Evolutionary conservation across 2,113 vertebrate genomes (phyloP), one percentile per base, ranked within the genome.

Genomic region (Cyprinodon brontotheroides): DNA sequence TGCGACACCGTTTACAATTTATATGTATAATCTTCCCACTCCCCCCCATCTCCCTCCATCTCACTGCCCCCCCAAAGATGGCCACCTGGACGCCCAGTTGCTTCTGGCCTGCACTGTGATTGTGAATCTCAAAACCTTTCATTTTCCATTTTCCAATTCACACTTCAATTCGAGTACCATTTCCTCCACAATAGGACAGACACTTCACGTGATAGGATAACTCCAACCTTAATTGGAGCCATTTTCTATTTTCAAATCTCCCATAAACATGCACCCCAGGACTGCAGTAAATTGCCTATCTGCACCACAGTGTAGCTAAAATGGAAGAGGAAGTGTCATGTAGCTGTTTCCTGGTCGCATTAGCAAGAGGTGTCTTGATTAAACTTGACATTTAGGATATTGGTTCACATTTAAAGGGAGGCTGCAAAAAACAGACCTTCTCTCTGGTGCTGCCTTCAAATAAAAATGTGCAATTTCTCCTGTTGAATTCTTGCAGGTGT

Each of bases 1-100:
- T 85, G 92, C 93, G 93, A 95, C 95, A 95, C 94, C 95, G 93
- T 97, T 97, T 97, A 96, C 96, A 95, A 96, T 96, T 95, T 96
- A 95, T 97, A 96, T 96, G 96, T 96, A 96, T 96, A 96, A 92
- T 91, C 91, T 87, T 66, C 63, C 78, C 66, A 61, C 4, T 63
- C 12, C 20, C 48, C 41, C 41, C 41, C 41, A 41, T 9, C 68
- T 20, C 63, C 5, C 70, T 36, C 53, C 22, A 63, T 53, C 77
- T n/a, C 57, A 48, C 70, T 48, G 43, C 81, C 79, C 72, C 80
- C 74, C 65, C 62, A 82, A 79, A 82, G 85, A 85, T 86, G 87
- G 87, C 86, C 88, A 90, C 87, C 86, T 89, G 82, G 88, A 88
- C 86, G 59, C 71, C 57, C 70, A 11, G 69, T 84, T 74, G 86